Conservation (phyloP, 2,113 vertebrate species). For the Zosterops japonicus region DNA sequence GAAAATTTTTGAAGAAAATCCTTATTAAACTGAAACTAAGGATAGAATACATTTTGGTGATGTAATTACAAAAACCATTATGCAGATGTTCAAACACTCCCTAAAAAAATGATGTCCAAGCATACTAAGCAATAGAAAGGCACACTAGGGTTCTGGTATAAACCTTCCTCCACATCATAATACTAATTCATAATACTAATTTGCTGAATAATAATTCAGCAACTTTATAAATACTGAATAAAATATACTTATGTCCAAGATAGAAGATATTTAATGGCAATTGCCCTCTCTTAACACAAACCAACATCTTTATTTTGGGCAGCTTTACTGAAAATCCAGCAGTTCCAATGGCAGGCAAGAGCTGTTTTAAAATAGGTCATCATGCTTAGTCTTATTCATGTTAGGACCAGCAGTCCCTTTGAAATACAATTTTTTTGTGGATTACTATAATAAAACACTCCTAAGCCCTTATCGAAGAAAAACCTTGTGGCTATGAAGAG, state of each 20-base stretch:
- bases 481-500: not conserved
- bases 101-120: not conserved
- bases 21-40: not conserved
- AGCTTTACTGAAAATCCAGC: not conserved
- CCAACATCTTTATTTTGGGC: not conserved
- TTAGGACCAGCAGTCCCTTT: not conserved
- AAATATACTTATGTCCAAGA: not conserved
- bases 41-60: not conserved
- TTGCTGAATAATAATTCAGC: not conserved
- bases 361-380: slow-evolving; percentile 32
- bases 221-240: not conserved
- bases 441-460: slow-evolving; percentile 11
- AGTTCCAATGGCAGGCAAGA: not conserved
- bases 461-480: not conserved
- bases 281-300: not conserved
- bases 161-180: not conserved
- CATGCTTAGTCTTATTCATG: not conserved
- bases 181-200: too few relatives aligned
- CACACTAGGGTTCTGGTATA: not conserved
- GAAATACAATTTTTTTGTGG: slow-evolving; percentile 5
- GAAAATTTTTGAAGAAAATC: not conserved
- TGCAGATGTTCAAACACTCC: not conserved
- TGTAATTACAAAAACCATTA: not conserved
- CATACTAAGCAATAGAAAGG: not conserved
- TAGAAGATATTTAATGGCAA: not conserved